These are phyloP conservation scores for Xylophagus ater DNA, from an alignment of 2,888 invertebrate species.

Conservation along the genomic window DNA sequence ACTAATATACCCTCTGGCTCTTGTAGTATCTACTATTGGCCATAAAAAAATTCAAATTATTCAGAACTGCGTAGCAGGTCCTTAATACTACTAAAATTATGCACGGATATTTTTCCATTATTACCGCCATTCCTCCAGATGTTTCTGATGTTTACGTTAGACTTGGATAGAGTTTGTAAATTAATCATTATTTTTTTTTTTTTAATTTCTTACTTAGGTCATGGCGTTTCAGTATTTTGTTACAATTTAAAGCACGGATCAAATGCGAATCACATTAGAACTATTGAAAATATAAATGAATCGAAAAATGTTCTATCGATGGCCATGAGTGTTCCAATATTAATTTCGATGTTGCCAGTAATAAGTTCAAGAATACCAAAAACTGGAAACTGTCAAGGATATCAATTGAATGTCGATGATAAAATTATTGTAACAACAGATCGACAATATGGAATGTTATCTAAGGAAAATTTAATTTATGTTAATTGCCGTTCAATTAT, in stretches of 20 bases:
- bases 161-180: no score
- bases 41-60: no score
- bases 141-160: no score
- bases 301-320: neutral
- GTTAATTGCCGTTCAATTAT: constrained; percentile 1
- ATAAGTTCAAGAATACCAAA: constrained; percentile 2
- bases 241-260: constrained; percentile 5
- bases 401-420: neutral
- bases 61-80: no score
- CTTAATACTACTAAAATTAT: no score
- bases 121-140: no score
- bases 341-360: constrained; percentile 3
- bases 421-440: constrained; percentile 4
- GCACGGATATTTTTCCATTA: no score
- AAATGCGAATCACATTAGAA: neutral
- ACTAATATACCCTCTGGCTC: no score
- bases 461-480: constrained; percentile 7
- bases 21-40: no score
- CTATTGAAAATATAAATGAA: constrained; percentile 1
- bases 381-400: neutral
- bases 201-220: no score
- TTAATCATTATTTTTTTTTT: no score
- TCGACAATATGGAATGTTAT: constrained; percentile 1
- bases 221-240: constrained; percentile 5
- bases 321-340: neutral